Percentiles rank a stretch among this genome's conserved stretches.
phyloP scores from a whole-genome alignment of 2,113 vertebrate genomes.

The Panthera tigris region DNA sequence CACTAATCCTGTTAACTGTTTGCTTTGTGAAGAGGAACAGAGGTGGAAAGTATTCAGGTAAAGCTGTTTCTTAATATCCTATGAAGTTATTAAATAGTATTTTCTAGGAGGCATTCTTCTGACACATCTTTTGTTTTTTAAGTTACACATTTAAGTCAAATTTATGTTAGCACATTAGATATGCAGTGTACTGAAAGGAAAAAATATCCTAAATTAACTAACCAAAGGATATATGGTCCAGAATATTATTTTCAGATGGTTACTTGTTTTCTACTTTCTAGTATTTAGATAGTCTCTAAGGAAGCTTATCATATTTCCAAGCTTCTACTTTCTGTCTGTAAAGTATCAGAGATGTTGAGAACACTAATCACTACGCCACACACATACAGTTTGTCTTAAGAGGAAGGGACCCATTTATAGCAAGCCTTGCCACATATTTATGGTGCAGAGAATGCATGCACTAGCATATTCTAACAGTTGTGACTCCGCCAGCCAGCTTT shows the following conservation, averaged over 20 bases:
- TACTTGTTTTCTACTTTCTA: not conserved
- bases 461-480: not conserved
- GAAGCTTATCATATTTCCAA: not conserved
- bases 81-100: not conserved
- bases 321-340: not conserved
- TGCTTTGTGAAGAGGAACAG: slow-evolving; percentile 98
- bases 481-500: not conserved
- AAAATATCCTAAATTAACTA: not conserved
- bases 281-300: not conserved
- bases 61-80: not conserved
- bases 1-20: slow-evolving; percentile 91
- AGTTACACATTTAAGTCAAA: not conserved
- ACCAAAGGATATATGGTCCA: not conserved
- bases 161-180: not conserved
- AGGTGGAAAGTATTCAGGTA: slow-evolving; percentile 99
- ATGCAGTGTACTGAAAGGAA: no score
- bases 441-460: not conserved
- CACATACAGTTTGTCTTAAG: not conserved
- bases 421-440: not conserved
- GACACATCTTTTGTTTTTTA: not conserved
- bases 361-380: not conserved
- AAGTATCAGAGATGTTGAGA: not conserved
- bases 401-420: not conserved
- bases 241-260: not conserved
- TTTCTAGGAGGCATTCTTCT: not conserved